Evolutionary conservation across 2,113 vertebrate species (phyloP).

Genomic region (Isurus oxyrinchus): DNA sequence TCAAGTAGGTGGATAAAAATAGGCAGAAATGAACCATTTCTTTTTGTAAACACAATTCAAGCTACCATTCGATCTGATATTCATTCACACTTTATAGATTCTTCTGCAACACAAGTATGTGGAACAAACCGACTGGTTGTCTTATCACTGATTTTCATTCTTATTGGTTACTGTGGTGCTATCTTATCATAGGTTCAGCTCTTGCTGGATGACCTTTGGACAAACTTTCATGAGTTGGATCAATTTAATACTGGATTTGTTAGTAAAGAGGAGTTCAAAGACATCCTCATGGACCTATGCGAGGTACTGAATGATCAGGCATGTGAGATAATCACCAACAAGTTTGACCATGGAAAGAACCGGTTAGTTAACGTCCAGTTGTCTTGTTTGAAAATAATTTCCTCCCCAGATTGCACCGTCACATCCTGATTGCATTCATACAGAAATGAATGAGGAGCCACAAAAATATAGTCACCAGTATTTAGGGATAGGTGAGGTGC

Average conservation of each 20-base stretch:
- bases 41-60: not conserved
- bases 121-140: not conserved
- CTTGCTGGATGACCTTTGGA: slow-evolving; percentile 34
- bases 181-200: slow-evolving; percentile 23
- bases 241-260: slow-evolving; percentile 38
- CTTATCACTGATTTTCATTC: not conserved
- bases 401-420: not conserved
- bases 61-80: not conserved
- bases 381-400: not conserved
- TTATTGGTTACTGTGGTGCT: not conserved
- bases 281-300: slow-evolving; percentile 42
- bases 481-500: not conserved
- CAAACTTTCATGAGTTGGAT: slow-evolving; percentile 36
- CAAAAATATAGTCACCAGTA: not conserved
- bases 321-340: slow-evolving; percentile 38
- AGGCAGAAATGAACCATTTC: not conserved
- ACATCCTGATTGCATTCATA: not conserved
- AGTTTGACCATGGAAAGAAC: slow-evolving; percentile 39
- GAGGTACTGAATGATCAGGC: slow-evolving; percentile 39
- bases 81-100: not conserved
- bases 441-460: not conserved
- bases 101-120: not conserved
- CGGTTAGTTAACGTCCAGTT: slow-evolving; percentile 16
- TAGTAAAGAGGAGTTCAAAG: slow-evolving; percentile 42
- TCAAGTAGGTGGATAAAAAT: not conserved